phyloP scores from a whole-genome alignment of 1,140 invertebrate species.

The Zaprionus africanus region DNA sequence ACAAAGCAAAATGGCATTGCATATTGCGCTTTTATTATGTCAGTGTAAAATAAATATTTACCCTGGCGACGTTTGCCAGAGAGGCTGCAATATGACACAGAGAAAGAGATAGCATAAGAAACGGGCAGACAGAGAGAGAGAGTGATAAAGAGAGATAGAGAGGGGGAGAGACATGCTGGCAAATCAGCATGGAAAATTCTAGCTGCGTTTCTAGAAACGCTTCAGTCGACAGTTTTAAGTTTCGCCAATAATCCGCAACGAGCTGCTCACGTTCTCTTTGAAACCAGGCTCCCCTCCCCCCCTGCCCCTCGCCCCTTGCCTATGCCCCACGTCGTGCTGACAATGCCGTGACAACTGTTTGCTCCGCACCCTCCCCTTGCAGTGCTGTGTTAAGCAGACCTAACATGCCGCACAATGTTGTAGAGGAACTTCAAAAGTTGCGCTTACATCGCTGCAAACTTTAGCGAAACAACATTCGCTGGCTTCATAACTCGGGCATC shows the following conservation, averaged over 20 bases:
- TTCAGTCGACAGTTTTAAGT: background rate
- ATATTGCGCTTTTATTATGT: slow-evolving; percentile 37
- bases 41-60: slow-evolving; percentile 28
- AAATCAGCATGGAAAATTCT: background rate
- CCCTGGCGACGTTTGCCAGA: slow-evolving; percentile 8
- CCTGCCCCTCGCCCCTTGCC: too few relatives aligned
- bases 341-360: background rate
- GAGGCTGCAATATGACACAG: slow-evolving; percentile 3
- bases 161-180: background rate
- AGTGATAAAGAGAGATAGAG: background rate
- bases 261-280: slow-evolving; percentile 2
- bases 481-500: background rate
- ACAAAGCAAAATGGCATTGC: slow-evolving; percentile 17
- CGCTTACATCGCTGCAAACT: background rate
- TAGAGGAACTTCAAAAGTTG: background rate
- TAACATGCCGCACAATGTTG: slow-evolving; percentile 24
- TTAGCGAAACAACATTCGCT: background rate
- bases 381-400: slow-evolving; percentile 15
- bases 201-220: background rate
- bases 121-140: background rate
- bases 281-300: background rate
- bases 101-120: background rate
- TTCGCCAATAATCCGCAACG: background rate
- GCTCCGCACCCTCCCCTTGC: background rate
- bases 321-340: background rate